These are phyloP conservation scores for Ailuropoda melanoleuca DNA, from an alignment of 2,113 vertebrate species.

Conservation along the genomic window DNA sequence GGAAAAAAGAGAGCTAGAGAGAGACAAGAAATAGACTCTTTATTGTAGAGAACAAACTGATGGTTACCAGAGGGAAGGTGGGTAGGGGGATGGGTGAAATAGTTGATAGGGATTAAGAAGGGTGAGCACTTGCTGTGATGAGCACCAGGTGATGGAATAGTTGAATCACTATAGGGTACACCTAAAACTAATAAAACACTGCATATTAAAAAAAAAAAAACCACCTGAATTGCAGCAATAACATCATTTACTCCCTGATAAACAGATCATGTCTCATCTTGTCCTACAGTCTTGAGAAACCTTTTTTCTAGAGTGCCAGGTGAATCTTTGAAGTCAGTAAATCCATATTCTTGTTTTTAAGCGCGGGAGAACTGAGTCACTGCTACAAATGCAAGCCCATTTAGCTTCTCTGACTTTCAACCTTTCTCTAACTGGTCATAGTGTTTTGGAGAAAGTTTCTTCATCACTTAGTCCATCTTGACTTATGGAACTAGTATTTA, in stretches of 20 bases:
- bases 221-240: background rate
- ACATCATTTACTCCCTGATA: background rate
- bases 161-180: background rate
- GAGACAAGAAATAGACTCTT: background rate
- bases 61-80: background rate
- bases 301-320: background rate
- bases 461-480: background rate
- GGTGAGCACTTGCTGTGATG: background rate
- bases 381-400: background rate
- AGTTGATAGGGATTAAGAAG: background rate
- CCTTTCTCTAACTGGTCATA: background rate
- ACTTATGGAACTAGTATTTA: background rate
- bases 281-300: background rate
- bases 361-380: background rate
- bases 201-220: background rate
- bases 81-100: background rate
- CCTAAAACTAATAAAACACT: background rate
- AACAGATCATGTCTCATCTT: background rate
- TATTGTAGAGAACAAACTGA: background rate
- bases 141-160: background rate
- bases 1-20: background rate
- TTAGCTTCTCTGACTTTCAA: background rate
- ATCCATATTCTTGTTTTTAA: background rate
- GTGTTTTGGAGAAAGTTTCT: background rate
- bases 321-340: background rate